Evolutionary conservation across 2,797 vertebrate genomes (phyloP).

Genomic region (Otolemur crassicaudatus): DNA sequence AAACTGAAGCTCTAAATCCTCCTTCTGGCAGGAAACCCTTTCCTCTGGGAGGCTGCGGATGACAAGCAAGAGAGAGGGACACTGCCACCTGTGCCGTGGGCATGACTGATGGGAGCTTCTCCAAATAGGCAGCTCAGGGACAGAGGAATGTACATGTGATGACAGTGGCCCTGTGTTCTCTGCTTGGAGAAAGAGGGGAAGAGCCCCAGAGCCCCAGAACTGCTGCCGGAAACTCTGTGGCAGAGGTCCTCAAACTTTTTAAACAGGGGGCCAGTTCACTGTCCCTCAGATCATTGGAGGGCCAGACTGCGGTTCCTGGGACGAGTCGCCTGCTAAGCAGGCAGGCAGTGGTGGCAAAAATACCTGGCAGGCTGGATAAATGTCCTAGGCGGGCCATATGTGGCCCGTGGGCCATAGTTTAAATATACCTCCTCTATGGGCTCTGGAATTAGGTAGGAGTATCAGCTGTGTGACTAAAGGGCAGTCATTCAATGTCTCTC

Average conservation of each 20-base stretch:
- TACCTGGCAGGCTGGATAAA: too few relatives aligned
- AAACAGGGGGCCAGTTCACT: too few relatives aligned
- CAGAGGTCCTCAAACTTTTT: too few relatives aligned
- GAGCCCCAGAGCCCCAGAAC: neutral
- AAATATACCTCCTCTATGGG: too few relatives aligned
- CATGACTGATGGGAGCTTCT: neutral
- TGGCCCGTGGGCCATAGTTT: too few relatives aligned
- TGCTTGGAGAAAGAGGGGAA: neutral
- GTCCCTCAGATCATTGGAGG: too few relatives aligned
- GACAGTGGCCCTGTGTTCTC: neutral
- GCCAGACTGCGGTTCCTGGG: too few relatives aligned
- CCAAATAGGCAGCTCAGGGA: neutral
- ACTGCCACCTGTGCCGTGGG: neutral
- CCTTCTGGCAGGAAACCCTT: neutral
- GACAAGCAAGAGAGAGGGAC: neutral
- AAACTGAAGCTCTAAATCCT: slow-evolving; percentile 16
- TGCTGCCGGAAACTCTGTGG: fast-evolving
- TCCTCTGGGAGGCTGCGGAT: neutral
- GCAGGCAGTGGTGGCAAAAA: too few relatives aligned
- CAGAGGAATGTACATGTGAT: neutral
- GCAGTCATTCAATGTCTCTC: neutral
- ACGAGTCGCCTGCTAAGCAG: too few relatives aligned
- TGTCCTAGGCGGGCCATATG: too few relatives aligned
- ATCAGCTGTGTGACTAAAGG: neutral
- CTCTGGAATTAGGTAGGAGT: too few relatives aligned